A percentile compares a stretch with the other conserved stretches of the same genome.
phyloP scores from a whole-genome alignment of 2,888 invertebrate genomes.

The Epicampocera succincta region DNA sequence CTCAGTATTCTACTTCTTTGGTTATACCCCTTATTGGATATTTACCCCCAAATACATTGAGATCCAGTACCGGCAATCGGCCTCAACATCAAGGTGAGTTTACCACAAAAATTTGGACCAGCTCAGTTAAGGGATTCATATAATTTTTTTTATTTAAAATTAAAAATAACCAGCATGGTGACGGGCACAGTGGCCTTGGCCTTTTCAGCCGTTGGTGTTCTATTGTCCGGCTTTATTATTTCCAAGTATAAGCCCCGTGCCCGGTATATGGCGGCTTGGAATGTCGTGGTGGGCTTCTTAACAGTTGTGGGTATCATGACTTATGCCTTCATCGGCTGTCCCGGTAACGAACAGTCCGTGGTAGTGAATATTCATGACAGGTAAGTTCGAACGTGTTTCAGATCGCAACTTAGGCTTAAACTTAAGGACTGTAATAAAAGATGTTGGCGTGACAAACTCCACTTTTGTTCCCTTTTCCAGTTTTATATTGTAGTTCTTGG shows the following conservation, averaged over 20 bases:
- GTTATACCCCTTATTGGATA: slow-evolving; percentile 89
- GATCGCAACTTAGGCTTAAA: too few relatives aligned
- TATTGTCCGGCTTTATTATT: slow-evolving; percentile 86
- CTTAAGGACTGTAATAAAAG: too few relatives aligned
- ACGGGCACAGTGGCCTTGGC: slow-evolving; percentile 88
- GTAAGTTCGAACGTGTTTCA: slow-evolving; percentile 57
- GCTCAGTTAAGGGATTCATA: too few relatives aligned
- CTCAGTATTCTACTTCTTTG: slow-evolving; percentile 87
- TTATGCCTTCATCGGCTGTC: slow-evolving; percentile 86
- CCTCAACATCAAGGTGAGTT: slow-evolving; percentile 84
- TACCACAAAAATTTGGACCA: too few relatives aligned
- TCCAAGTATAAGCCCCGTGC: slow-evolving; percentile 86
- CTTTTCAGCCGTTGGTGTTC: slow-evolving; percentile 86
- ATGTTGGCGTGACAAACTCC: too few relatives aligned
- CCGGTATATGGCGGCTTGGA: slow-evolving; percentile 86
- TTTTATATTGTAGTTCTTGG: too few relatives aligned
- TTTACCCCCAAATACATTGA: slow-evolving; percentile 93
- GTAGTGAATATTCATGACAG: slow-evolving; percentile 79
- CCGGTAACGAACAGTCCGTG: slow-evolving; percentile 83
- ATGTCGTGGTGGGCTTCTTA: slow-evolving; percentile 85
- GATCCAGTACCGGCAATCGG: slow-evolving; percentile 89
- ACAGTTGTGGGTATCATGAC: slow-evolving; percentile 85
- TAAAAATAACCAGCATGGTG: slow-evolving; percentile 83
- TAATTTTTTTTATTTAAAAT: neutral
- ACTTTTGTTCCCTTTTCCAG: too few relatives aligned